These are phyloP conservation scores for Eolophus roseicapilla DNA, from an alignment of 2,113 vertebrate genomes.

Conservation along the genomic window DNA sequence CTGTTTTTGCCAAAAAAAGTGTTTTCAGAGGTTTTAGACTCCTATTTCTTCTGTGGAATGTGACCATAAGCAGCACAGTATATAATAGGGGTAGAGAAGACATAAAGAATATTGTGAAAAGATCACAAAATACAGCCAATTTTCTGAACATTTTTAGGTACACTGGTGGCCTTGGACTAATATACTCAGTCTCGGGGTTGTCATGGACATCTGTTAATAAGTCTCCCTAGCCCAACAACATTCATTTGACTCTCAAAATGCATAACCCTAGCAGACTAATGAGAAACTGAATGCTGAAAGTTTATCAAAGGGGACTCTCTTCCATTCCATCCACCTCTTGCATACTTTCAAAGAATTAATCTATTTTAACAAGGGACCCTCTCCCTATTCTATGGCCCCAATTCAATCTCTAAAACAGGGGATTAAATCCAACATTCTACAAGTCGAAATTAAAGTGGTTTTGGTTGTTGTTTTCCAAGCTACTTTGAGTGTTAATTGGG, in stretches of 20 bases:
- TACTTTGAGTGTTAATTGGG: constrained; percentile 46
- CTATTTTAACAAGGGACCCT: constrained; percentile 62
- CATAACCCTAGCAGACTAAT: constrained; percentile 40
- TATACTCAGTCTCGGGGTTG: background rate
- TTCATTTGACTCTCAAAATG: constrained; percentile 48
- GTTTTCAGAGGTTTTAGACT: background rate
- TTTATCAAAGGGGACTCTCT: constrained; percentile 60
- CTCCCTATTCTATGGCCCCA: constrained; percentile 45
- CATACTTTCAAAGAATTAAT: constrained; percentile 60
- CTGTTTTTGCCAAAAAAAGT: background rate
- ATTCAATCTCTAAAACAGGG: constrained; percentile 55
- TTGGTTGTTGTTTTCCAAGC: constrained; percentile 48
- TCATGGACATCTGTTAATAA: constrained; percentile 47
- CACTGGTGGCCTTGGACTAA: background rate
- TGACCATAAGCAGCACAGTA: background rate
- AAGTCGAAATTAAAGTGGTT: constrained; percentile 47
- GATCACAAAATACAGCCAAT: background rate
- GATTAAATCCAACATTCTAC: constrained; percentile 61
- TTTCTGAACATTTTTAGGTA: constrained; percentile 4
- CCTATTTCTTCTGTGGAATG: constrained; percentile 9
- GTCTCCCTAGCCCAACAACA: constrained; percentile 15
- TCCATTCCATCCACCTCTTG: constrained; percentile 46
- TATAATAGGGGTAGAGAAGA: background rate
- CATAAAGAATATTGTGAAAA: background rate
- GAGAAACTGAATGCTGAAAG: constrained; percentile 50